Conservation (phyloP, 2,888 invertebrate genomes). For the Athalia circularis region DNA sequence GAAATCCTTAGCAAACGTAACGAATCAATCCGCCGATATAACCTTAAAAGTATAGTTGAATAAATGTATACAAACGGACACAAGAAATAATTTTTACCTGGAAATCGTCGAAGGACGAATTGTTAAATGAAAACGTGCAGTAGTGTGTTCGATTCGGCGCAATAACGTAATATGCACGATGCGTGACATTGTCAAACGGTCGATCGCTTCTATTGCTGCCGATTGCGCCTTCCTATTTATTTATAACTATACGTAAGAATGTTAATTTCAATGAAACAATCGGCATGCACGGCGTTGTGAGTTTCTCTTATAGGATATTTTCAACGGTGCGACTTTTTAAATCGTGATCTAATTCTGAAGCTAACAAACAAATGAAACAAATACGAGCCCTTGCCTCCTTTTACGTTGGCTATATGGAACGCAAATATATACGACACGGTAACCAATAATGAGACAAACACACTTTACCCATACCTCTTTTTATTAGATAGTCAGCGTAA, state of each 20-base stretch:
- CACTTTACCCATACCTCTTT: background rate
- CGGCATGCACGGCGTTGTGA: background rate
- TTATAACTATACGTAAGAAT: constrained; percentile 9
- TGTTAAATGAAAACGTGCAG: constrained; percentile 53
- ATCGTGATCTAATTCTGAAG: constrained; percentile 32
- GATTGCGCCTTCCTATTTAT: background rate
- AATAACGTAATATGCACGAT: background rate
- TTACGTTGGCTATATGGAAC: background rate
- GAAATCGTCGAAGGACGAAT: constrained; percentile 55
- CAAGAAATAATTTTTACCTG: constrained; percentile 55
- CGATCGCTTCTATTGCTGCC: background rate
- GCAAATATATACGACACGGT: background rate
- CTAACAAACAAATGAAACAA: constrained; percentile 29
- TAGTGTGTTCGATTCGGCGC: constrained; percentile 40
- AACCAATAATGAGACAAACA: background rate
- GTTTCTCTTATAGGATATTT: no score
- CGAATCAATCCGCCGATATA: constrained; percentile 15
- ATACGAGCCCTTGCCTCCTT: constrained; percentile 3
- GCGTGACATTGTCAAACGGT: constrained; percentile 17
- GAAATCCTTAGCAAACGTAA: constrained; percentile 1
- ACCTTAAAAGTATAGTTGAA: constrained; percentile 38
- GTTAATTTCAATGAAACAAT: constrained; percentile 35
- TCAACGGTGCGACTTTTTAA: background rate
- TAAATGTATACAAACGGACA: constrained; percentile 6
- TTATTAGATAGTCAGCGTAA: background rate